A percentile compares a stretch with the other conserved stretches of the same genome.
Conservation (phyloP, 2,888 invertebrate species). For the Ornithoptera priamus region DNA sequence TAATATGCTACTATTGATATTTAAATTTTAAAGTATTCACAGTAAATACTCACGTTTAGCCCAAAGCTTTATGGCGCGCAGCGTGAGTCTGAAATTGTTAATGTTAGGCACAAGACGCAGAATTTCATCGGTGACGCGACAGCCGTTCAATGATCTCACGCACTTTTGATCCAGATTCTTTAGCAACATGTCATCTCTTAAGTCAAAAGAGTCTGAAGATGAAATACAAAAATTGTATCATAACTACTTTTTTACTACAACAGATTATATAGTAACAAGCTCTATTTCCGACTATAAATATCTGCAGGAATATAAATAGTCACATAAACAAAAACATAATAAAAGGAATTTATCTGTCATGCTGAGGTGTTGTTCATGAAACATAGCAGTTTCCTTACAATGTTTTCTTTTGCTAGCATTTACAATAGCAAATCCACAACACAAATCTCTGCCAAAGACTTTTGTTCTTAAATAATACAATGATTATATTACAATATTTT, state of each 20-base stretch:
- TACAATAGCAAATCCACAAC: too few species aligned
- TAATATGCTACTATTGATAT: too few species aligned
- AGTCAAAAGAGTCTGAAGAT: conserved; percentile 85
- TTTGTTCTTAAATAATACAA: neutral
- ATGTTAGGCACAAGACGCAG: conserved; percentile 96
- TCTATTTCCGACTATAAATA: too few species aligned
- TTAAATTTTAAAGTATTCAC: neutral
- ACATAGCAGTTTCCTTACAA: too few species aligned
- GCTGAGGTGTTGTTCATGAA: too few species aligned
- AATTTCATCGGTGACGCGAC: conserved; percentile 99
- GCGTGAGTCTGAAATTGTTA: conserved; percentile 94
- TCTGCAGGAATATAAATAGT: too few species aligned
- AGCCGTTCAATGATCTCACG: conserved; percentile 97
- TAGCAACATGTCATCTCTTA: conserved; percentile 93
- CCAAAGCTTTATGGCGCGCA: conserved; percentile 98
- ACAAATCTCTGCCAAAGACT: too few species aligned
- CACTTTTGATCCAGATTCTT: conserved; percentile 98
- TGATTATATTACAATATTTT: conserved; percentile 37
- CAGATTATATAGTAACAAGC: too few species aligned
- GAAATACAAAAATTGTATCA: neutral
- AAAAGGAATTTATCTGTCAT: too few species aligned
- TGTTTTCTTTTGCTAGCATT: too few species aligned
- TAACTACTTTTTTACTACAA: too few species aligned
- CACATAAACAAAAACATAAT: too few species aligned
- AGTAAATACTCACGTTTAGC: conserved; percentile 90